Evolutionary conservation across 1,140 invertebrate species (phyloP).

Genomic region (Gryon sp.): DNA sequence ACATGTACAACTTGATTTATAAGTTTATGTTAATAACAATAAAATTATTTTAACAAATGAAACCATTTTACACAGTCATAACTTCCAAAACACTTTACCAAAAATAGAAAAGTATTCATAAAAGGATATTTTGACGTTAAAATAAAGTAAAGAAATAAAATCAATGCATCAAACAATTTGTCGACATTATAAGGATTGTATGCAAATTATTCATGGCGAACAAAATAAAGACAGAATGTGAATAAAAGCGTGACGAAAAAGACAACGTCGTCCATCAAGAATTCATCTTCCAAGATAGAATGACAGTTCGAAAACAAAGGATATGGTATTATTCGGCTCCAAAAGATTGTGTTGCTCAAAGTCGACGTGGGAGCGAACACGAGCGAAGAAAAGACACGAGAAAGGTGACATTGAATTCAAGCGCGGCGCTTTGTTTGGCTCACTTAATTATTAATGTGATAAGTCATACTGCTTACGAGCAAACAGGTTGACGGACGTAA

Average conservation of each 20-base stretch:
- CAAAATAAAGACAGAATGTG: slow-evolving; percentile 22
- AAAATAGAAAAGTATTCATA: background rate
- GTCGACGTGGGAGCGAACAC: slow-evolving; percentile 30
- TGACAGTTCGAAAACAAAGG: slow-evolving; percentile 49
- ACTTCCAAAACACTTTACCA: background rate
- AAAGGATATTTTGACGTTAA: slow-evolving; percentile 6
- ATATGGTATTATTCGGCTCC: slow-evolving; percentile 20
- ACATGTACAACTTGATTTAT: too few relatives aligned
- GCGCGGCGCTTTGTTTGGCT: slow-evolving; percentile 57
- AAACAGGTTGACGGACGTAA: slow-evolving; percentile 15
- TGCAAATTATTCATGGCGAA: slow-evolving; percentile 43
- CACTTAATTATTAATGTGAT: slow-evolving; percentile 65
- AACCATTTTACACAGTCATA: too few relatives aligned
- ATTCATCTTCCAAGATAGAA: slow-evolving; percentile 38
- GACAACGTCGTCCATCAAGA: slow-evolving; percentile 54
- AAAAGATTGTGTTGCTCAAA: slow-evolving; percentile 11
- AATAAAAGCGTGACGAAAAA: slow-evolving; percentile 52
- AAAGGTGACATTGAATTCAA: slow-evolving; percentile 55
- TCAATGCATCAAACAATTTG: slow-evolving; percentile 34
- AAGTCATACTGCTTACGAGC: slow-evolving; percentile 41
- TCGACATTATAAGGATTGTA: slow-evolving; percentile 20
- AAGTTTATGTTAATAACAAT: too few relatives aligned
- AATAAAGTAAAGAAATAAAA: slow-evolving; percentile 33
- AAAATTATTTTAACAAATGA: too few relatives aligned
- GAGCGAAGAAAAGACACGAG: slow-evolving; percentile 33